A percentile compares a stretch with the other conserved stretches of the same genome.
phyloP scores from a whole-genome alignment of 2,888 invertebrate species.

The Allophyes oxyacanthae region DNA sequence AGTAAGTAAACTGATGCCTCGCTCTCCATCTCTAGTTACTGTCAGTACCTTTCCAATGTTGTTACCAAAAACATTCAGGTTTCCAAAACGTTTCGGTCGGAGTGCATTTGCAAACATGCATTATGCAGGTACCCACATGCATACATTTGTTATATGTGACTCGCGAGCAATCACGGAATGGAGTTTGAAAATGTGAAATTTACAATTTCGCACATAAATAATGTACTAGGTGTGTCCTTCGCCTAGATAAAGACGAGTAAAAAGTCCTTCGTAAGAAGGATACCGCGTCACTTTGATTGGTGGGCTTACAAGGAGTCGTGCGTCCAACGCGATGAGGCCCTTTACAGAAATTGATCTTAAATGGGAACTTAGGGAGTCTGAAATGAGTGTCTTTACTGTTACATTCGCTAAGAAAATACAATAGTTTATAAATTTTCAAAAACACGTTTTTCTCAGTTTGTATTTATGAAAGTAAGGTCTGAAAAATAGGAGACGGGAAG shows the following conservation, averaged over 20 bases:
- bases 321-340: background rate
- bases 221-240: slow-evolving; percentile 11
- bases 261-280: slow-evolving; percentile 30
- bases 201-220: slow-evolving; percentile 38
- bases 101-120: slow-evolving; percentile 46
- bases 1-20: slow-evolving; percentile 7
- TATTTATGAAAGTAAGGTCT: too few species aligned
- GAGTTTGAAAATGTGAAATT: slow-evolving; percentile 4
- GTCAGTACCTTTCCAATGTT: slow-evolving; percentile 15
- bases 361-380: background rate
- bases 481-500: too few species aligned
- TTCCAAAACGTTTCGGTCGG: slow-evolving; percentile 28
- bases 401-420: too few species aligned
- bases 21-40: slow-evolving; percentile 14
- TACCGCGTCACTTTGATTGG: slow-evolving; percentile 17
- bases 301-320: background rate
- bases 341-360: slow-evolving; percentile 9
- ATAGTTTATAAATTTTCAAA: too few species aligned
- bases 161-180: too few species aligned
- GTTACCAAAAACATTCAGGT: slow-evolving; percentile 29
- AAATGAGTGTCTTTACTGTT: too few species aligned
- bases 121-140: slow-evolving; percentile 24
- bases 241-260: slow-evolving; percentile 18
- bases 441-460: too few species aligned
- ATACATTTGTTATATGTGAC: slow-evolving; percentile 15